These are phyloP conservation scores for Sclerurus mexicanus DNA, from an alignment of 2,113 vertebrate genomes.

Conservation along the genomic window DNA sequence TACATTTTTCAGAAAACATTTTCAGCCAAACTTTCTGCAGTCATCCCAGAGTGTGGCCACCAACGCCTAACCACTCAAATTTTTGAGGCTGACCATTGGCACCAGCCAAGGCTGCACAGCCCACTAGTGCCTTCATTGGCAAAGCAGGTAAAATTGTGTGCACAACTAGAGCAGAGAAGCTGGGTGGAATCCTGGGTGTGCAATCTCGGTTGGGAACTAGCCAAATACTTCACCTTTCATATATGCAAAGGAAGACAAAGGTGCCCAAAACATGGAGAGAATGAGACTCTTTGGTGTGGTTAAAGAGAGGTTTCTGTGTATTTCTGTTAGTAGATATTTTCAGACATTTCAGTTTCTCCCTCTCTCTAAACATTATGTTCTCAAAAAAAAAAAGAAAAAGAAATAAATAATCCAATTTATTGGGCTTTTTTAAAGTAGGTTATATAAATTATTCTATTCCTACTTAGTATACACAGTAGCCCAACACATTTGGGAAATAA, in stretches of 20 bases:
- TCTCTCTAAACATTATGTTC: not conserved
- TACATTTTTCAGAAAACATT: not conserved
- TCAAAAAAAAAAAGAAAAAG: not conserved
- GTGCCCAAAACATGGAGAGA: not conserved
- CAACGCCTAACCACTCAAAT: not conserved
- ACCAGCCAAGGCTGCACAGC: not conserved
- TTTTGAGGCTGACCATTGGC: not conserved
- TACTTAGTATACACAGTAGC: not conserved
- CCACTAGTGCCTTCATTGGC: not conserved
- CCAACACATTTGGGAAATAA: not conserved
- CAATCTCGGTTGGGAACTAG: not conserved
- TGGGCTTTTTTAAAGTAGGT: not conserved
- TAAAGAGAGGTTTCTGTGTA: not conserved
- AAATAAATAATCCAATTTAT: not conserved
- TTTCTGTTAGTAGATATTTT: not conserved
- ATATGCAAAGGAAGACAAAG: not conserved
- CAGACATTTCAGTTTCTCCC: not conserved
- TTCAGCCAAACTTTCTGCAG: not conserved
- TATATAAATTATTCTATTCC: not conserved
- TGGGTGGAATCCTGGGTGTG: not conserved
- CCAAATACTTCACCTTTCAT: not conserved
- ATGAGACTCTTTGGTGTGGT: not conserved
- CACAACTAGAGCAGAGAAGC: not conserved
- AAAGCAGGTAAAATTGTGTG: not conserved
- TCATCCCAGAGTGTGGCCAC: not conserved